Base-by-base conservation (phyloP, 37 sponge, comb jelly and placozoan genomes). In the Cliona cf. orientalis region DNA sequence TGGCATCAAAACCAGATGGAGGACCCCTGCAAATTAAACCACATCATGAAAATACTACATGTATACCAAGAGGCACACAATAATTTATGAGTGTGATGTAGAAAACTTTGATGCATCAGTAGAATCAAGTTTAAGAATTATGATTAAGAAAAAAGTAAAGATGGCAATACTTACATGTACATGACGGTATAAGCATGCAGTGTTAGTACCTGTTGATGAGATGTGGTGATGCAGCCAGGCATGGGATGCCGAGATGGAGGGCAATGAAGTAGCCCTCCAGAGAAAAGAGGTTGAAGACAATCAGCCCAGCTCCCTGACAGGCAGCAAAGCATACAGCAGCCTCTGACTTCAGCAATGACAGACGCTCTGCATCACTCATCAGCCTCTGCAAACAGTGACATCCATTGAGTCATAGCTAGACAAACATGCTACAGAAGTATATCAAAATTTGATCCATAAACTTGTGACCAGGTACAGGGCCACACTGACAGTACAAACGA, bases 281-380 rank as follows among this genome's bases (percentile, higher is more conserved):
- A 17, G 89, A 68, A 33, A 88, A 88, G 4, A 88, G 89, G 42
- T 88, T 88, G 58, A 81, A 88, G 44, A 88, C 83, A 0, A 88
- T 77, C 28, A 82, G 58, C 44, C 59, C 42, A 31, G 78, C 72
- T 49, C 64, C 66, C 0, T 39, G 23, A 33, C 56, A 60, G 23
- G 83, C 60, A 35, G 42, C n/a, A 2, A 82, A 34, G 35, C 62
- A 46, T 40, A 22, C 29, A 29, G 17, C 38, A 43, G 67, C 69
- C 43, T 88, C 89, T 21, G 11, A 40, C 45, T 28, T 78, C 3
- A 88, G 78, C 11, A 77, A 37, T 1, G 32, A 31, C 49, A 55
- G 9, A 63, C 61, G 67, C 34, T 46, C 78, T 31, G 38, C 57
- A 61, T 46, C 70, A n/a, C n/a, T n/a, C n/a, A n/a, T n/a, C n/a